Conservation (phyloP, 1,140 invertebrate genomes). For the Mycetomoellerius zeteki region DNA sequence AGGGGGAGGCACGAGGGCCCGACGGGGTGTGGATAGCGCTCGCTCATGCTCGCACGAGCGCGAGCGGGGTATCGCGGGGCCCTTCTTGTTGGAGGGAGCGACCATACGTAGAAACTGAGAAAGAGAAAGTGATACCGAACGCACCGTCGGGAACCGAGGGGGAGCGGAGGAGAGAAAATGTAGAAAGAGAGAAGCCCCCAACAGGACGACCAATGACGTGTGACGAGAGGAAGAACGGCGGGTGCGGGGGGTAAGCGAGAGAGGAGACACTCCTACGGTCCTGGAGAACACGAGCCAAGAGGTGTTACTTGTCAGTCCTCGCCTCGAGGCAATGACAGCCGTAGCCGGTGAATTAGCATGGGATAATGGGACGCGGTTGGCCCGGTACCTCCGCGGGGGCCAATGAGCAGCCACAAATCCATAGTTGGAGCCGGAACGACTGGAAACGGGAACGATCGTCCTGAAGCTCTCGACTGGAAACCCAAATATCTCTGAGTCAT, state of each 20-base stretch:
- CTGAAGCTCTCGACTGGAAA: constrained; percentile 71
- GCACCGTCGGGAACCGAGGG: constrained; percentile 19
- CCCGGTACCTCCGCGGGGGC: constrained; percentile 81
- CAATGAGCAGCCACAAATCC: constrained; percentile 79
- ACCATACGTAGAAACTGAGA: constrained; percentile 48
- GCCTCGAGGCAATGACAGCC: constrained; percentile 86
- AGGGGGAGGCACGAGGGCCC: constrained; percentile 47
- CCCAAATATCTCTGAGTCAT: constrained; percentile 82
- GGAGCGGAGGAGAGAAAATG: constrained; percentile 45
- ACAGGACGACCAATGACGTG: constrained; percentile 72
- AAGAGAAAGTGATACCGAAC: constrained; percentile 57
- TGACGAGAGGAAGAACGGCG: constrained; percentile 66
- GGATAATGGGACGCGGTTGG: constrained; percentile 86
- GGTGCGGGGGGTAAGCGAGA: constrained; percentile 66
- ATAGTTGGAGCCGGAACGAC: constrained; percentile 54
- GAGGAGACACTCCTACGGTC: constrained; percentile 84
- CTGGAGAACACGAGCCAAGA: constrained; percentile 82
- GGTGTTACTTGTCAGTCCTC: constrained; percentile 87
- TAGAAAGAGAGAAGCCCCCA: constrained; percentile 67
- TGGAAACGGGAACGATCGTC: constrained; percentile 81
- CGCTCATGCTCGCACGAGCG: constrained; percentile 54
- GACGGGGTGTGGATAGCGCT: constrained; percentile 60
- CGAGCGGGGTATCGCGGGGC: not conserved
- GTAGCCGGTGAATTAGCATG: constrained; percentile 86
- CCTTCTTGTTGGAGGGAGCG: constrained; percentile 13